phyloP scores from a whole-genome alignment of 2,888 invertebrate genomes.

The Hedychridium roseum region DNA sequence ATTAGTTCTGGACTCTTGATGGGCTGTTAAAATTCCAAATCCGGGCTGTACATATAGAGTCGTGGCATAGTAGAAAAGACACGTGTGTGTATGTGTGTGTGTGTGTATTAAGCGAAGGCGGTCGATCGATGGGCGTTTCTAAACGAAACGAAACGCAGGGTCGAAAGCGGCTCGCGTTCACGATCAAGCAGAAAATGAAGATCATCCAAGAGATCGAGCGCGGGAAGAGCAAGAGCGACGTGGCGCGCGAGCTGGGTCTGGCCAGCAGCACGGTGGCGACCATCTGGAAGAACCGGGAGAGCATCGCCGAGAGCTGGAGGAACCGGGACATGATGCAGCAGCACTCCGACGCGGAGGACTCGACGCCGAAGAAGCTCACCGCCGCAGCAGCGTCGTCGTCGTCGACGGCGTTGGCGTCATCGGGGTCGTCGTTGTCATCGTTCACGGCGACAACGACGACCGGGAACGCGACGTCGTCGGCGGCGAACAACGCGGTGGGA shows the following conservation, averaged over 20 bases:
- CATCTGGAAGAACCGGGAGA: constrained; percentile 69
- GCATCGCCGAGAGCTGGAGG: constrained; percentile 64
- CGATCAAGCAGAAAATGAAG: constrained; percentile 70
- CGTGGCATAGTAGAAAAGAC: neutral
- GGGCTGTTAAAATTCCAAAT: neutral
- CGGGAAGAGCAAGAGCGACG: constrained; percentile 69
- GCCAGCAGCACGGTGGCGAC: constrained; percentile 69
- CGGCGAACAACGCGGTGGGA: constrained; percentile 11
- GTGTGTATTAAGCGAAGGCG: too few species aligned
- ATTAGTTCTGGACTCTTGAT: neutral
- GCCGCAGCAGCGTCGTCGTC: too few species aligned
- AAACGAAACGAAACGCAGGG: constrained; percentile 61
- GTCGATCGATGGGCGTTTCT: constrained; percentile 46
- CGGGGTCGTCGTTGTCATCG: constrained; percentile 9
- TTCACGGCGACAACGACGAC: constrained; percentile 17
- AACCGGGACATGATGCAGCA: constrained; percentile 61
- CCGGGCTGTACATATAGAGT: neutral
- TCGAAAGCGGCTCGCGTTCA: constrained; percentile 70
- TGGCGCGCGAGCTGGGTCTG: constrained; percentile 67
- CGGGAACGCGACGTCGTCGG: constrained; percentile 14
- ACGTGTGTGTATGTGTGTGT: too few species aligned
- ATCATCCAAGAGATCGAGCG: constrained; percentile 69
- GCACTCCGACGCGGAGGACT: constrained; percentile 42
- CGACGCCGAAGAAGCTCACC: constrained; percentile 38
- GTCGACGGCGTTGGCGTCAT: constrained; percentile 1